phyloP scores from a whole-genome alignment of 1,140 invertebrate species.

The Polypedilum pembai region DNA sequence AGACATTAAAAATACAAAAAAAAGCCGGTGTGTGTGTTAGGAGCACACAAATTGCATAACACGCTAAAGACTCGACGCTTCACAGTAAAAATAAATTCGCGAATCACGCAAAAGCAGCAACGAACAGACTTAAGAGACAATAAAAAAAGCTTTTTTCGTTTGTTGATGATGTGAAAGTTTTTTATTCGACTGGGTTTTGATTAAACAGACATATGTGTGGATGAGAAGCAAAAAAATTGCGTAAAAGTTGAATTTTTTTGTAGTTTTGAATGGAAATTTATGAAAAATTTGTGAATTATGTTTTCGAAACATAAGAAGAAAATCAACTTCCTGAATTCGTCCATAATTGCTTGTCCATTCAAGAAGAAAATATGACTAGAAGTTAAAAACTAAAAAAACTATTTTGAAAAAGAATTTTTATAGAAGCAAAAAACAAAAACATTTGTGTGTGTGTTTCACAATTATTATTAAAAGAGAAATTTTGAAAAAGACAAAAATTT shows the following conservation, averaged over 20 bases:
- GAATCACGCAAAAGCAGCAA: not conserved
- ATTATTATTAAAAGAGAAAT: not conserved
- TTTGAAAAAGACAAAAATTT: not conserved
- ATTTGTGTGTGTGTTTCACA: not conserved
- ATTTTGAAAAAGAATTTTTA: not conserved
- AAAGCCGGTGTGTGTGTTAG: not conserved
- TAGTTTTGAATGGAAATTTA: not conserved
- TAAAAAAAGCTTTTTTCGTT: not conserved
- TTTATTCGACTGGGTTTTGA: not conserved
- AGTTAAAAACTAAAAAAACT: not conserved
- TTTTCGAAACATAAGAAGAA: constrained; percentile 23
- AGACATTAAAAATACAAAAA: not conserved
- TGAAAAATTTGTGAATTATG: constrained; percentile 21
- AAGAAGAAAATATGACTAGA: constrained; percentile 6
- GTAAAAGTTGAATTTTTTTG: not conserved
- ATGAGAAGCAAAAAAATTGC: not conserved
- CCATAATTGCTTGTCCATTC: not conserved
- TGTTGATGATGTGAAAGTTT: not conserved
- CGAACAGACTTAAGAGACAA: not conserved
- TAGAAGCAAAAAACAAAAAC: not conserved
- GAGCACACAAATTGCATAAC: not conserved
- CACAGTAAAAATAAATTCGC: not conserved
- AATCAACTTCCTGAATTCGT: not conserved
- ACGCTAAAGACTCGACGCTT: no score
- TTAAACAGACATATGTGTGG: constrained; percentile 2